Base-by-base conservation (phyloP, 2,797 vertebrate species). In the Hippocampus kuda region DNA sequence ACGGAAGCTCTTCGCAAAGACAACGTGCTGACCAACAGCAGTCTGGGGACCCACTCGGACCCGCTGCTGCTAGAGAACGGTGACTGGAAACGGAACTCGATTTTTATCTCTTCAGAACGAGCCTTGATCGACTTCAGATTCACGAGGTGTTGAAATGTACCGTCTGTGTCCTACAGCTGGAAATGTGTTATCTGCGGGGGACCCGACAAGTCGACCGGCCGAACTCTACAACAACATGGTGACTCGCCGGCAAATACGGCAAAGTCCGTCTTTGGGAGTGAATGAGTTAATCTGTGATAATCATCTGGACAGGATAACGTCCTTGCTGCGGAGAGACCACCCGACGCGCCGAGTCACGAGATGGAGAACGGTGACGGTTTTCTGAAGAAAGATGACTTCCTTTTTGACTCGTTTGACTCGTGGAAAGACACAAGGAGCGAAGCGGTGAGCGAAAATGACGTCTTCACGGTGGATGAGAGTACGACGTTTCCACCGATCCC, bases 1-100 rank as follows among this genome's bases (percentile, higher is more conserved):
- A 92, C 89, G 0, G 92, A 95, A 81, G 92, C 91, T 0, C 89
- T 98, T 70, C 91, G 92, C 79, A 94, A 91, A 72, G 93, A 93
- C 56, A 83, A 87, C 82, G 85, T 94, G 70, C 75, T 92, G 76
- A 90, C 79, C 76, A 95, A 95, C 69, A 73, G 81, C 65, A 92
- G 91, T 67, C 79, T 95, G 82, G 88, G 22, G 4, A 42, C 61
- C 7, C 18, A 22, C 34, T 41, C 34, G 22, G 34, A 62, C 9
- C 60, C 34, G 34, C 60, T 61, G 27, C 22, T 38, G 59, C 26
- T 44, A 9, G 53, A 92, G 76, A 92, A 86, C 8, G 93, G 95
- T 98, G 85, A 75, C n/a, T 24, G 5, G 57, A 61, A 38, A 13
- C 44, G n/a, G 24, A 13, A 41, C 18, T 44, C n/a, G 11, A 34